phyloP scores from a whole-genome alignment of 2,797 vertebrate genomes.

The Notamacropus eugenii region DNA sequence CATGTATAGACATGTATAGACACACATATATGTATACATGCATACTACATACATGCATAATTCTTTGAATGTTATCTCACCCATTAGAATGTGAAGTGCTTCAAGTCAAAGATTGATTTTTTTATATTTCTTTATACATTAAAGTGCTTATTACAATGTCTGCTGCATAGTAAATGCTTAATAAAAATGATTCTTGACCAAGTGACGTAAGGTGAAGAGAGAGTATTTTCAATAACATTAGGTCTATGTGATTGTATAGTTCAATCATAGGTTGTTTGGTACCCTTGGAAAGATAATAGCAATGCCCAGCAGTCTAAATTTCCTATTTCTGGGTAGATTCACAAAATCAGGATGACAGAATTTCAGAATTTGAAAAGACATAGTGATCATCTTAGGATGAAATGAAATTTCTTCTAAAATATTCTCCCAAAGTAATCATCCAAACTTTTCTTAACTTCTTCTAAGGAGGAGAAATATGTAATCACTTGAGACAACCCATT shows the following conservation, averaged over 20 bases:
- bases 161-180: neutral
- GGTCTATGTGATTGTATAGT: neutral
- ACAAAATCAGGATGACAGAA: neutral
- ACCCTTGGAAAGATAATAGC: neutral
- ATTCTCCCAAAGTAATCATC: neutral
- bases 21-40: no score
- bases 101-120: neutral
- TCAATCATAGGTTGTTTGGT: neutral
- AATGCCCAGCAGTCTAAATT: neutral
- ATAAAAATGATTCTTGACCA: neutral
- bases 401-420: neutral
- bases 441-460: neutral
- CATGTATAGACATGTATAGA: no score
- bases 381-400: neutral
- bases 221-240: neutral
- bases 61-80: neutral
- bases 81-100: neutral
- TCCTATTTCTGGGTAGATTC: neutral
- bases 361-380: neutral
- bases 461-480: neutral
- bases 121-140: neutral
- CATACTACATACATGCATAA: neutral
- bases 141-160: neutral
- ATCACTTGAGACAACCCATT: neutral
- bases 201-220: neutral